Percentiles rank a stretch among this genome's conserved stretches.
Conservation (phyloP, 2,113 vertebrate genomes). For the Hyla sarda region DNA sequence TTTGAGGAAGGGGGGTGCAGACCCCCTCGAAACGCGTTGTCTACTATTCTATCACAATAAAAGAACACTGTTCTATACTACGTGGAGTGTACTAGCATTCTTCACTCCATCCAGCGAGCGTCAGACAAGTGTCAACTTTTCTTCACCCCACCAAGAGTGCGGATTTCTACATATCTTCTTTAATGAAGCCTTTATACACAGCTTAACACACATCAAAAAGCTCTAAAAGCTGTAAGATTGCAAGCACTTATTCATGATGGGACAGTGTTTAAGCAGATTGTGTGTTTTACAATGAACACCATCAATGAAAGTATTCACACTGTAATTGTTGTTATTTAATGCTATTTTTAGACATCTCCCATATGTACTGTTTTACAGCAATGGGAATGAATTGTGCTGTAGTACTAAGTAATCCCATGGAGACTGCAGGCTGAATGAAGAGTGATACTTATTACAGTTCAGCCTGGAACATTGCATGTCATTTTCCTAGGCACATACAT, state of each 20-base stretch:
- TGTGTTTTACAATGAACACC: background rate
- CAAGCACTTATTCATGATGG: background rate
- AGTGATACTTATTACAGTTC: slow-evolving; percentile 5
- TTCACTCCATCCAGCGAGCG: too few species aligned
- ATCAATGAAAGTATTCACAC: slow-evolving; percentile 14
- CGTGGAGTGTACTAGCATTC: too few species aligned
- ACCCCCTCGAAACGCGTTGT: too few species aligned
- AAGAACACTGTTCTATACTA: too few species aligned
- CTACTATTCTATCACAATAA: too few species aligned
- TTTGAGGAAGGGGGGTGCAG: too few species aligned
- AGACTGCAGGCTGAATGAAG: slow-evolving; percentile 40
- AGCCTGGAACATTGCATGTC: slow-evolving; percentile 3
- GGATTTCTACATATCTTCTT: background rate
- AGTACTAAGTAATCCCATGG: slow-evolving; percentile 43
- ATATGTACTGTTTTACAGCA: slow-evolving; percentile 24
- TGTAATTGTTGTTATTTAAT: slow-evolving; percentile 39
- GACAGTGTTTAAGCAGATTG: background rate
- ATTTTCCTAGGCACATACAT: slow-evolving; percentile 23
- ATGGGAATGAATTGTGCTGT: slow-evolving; percentile 22
- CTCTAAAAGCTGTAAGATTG: background rate
- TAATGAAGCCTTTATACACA: background rate
- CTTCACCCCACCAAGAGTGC: too few species aligned
- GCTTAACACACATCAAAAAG: background rate
- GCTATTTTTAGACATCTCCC: slow-evolving; percentile 35
- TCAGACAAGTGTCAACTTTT: too few species aligned